Evolutionary conservation across 2,888 invertebrate genomes (phyloP), one percentile per base, ranked within the genome.

Genomic region (Meandrusa payeni): DNA sequence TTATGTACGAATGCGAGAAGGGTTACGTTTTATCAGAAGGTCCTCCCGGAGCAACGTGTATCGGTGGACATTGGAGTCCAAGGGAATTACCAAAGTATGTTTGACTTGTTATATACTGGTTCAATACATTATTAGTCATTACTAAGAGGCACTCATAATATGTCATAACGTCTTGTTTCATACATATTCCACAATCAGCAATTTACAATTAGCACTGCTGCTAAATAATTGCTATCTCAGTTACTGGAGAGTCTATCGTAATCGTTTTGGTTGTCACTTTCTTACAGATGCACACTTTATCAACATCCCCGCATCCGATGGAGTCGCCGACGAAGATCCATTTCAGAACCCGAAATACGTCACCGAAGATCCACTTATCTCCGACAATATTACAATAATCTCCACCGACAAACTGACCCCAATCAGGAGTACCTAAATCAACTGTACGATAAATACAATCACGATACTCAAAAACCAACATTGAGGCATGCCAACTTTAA

Each of bases 11-110:
- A 62, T 98, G 98, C 67, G 94, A 97, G 57, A 94, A 95, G 62
- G 97, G 97, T 0, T 97, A 94, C 64, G 94, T 95, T 0, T 73
- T 98, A 13, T 92, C 93, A 12, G 93, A 94, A 54, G 98, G 98
- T 1, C 94, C 96, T 0, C 95, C 96, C 0, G 97, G 97, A 1
- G 97, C 98, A 0, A 98, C 98, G 0, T 98, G 98, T 60, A 92
- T 98, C 13, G 96, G 97, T 3, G 98, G 98, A 0, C 92, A 92
- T 47, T 98, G 98, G 98, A 95, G 96, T 51, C 98, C 98, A 0
- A 90, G 91, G 52, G 93, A 96, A 57, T 74, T 96, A 32, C 97
- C 97, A 0, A 93, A 92, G 90, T 92, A 82, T 72, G 72, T n/a
- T n/a, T n/a, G n/a, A n/a, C n/a, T n/a, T n/a, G n/a, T n/a, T n/a